Conservation (phyloP, 2,888 invertebrate species). For the Pammene aurita region DNA sequence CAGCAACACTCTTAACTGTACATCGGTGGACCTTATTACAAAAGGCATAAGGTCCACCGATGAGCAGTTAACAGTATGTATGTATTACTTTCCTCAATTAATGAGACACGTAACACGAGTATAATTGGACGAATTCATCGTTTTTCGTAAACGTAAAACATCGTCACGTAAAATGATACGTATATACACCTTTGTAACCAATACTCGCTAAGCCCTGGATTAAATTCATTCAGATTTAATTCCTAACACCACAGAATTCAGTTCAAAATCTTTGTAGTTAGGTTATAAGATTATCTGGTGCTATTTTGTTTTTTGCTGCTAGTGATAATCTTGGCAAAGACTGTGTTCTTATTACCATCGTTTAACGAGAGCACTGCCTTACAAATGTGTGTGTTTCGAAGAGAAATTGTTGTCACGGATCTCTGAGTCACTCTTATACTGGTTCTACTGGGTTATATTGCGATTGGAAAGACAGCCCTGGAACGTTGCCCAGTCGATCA, state of each 20-base stretch:
- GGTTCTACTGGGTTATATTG: neutral
- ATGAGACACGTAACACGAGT: conserved; percentile 2
- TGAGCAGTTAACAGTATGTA: too few species aligned
- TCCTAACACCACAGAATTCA: neutral
- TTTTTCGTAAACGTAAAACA: conserved; percentile 2
- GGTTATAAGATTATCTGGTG: neutral
- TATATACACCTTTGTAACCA: neutral
- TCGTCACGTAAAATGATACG: neutral
- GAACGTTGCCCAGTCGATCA: conserved; percentile 38
- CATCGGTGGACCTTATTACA: too few species aligned
- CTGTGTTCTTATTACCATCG: neutral
- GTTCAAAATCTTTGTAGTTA: neutral
- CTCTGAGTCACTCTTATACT: neutral
- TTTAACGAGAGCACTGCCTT: neutral
- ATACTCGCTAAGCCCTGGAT: neutral
- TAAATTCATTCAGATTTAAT: neutral
- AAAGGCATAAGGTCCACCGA: too few species aligned
- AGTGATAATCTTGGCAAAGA: conserved; percentile 24
- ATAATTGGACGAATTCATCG: neutral
- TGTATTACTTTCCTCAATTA: neutral
- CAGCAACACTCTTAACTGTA: too few species aligned
- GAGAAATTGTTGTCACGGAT: neutral
- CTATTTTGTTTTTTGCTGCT: neutral
- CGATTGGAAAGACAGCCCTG: neutral
- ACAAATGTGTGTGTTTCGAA: neutral